phyloP scores from a whole-genome alignment of 2,797 vertebrate species.

The Coendou prehensilis region DNA sequence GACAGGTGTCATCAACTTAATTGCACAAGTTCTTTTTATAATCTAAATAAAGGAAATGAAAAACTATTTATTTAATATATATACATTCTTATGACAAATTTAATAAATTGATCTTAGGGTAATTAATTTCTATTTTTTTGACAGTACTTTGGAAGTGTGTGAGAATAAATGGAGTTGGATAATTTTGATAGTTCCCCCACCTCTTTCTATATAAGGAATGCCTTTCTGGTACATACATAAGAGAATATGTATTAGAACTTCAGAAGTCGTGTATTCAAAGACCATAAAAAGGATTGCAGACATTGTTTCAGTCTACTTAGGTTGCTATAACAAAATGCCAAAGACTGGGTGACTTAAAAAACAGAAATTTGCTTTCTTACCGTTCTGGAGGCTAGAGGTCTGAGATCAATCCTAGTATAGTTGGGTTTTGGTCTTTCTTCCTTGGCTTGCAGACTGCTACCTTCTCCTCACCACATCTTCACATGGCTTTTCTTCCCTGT shows the following conservation, averaged over 20 bases:
- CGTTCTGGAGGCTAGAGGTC: background rate
- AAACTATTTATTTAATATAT: background rate
- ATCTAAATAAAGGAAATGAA: background rate
- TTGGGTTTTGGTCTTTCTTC: background rate
- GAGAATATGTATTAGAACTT: background rate
- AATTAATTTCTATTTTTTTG: background rate
- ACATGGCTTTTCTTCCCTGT: background rate
- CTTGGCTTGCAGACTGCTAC: background rate
- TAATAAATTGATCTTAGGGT: conserved; percentile 9
- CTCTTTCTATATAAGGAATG: background rate
- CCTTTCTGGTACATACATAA: background rate
- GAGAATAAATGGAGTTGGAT: background rate
- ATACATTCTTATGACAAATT: background rate
- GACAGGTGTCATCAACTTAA: background rate
- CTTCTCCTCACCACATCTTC: background rate
- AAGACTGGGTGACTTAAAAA: background rate
- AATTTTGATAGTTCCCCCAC: background rate
- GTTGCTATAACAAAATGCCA: background rate
- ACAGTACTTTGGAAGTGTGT: background rate
- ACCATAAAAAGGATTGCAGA: background rate
- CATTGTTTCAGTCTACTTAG: background rate
- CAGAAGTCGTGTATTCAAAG: background rate
- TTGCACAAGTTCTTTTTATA: background rate
- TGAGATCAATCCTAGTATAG: background rate
- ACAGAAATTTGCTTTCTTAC: background rate